Percentiles rank a stretch among this genome's conserved stretches.
Evolutionary conservation across 1,140 invertebrate genomes (phyloP).

Genomic region (Drosophila eugracilis): DNA sequence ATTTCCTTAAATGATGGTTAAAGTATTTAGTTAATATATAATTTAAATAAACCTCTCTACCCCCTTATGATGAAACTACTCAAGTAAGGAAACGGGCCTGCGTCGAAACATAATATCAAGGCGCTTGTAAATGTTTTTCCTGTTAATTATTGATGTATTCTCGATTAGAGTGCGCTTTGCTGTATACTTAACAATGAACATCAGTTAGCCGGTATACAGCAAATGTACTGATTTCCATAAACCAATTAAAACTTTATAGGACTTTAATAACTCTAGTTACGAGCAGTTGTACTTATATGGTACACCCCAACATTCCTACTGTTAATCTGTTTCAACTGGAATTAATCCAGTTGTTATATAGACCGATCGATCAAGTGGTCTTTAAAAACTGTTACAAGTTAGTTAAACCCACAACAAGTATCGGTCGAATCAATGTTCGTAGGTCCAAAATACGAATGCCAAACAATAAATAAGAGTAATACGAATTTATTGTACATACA

Average conservation of each 20-base stretch:
- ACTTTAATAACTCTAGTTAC: constrained; percentile 16
- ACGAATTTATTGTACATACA: constrained; percentile 81
- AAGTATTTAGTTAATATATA: neutral
- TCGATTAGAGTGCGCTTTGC: constrained; percentile 24
- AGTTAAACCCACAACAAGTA: constrained; percentile 6
- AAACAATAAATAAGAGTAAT: constrained; percentile 74
- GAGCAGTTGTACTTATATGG: constrained; percentile 27
- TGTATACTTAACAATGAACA: constrained; percentile 35
- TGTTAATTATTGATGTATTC: constrained; percentile 36
- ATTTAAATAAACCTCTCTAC: too few relatives aligned
- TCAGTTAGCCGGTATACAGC: constrained; percentile 33
- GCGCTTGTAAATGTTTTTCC: constrained; percentile 62
- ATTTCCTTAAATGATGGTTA: constrained; percentile 6
- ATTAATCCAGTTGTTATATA: constrained; percentile 6
- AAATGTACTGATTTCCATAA: constrained; percentile 52
- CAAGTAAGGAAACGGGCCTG: constrained; percentile 8
- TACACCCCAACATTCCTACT: constrained; percentile 34
- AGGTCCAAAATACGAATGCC: constrained; percentile 50
- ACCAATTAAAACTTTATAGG: constrained; percentile 13
- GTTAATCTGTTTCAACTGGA: constrained; percentile 42
- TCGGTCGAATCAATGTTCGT: constrained; percentile 31
- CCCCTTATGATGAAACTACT: constrained; percentile 1
- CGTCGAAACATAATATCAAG: neutral
- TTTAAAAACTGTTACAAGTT: constrained; percentile 3
- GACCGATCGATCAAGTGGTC: neutral